Base-by-base conservation (phyloP, 1,140 invertebrate species). In the Phymastichus coffea region DNA sequence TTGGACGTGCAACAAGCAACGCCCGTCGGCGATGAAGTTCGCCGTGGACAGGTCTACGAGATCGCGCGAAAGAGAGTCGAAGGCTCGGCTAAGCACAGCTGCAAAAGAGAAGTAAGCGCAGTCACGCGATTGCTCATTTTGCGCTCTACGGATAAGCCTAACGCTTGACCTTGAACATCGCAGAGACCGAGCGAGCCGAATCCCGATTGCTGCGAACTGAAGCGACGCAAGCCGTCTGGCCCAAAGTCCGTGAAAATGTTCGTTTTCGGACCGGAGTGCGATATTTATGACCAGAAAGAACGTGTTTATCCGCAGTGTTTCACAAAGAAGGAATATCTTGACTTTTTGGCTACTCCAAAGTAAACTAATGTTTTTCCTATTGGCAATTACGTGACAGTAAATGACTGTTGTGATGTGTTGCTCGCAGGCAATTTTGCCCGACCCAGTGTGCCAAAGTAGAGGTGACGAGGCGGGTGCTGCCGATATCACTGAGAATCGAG, bases 271-370 rank as follows among this genome's bases (percentile, higher is more conserved):
- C 66, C 71, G 54, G 53, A 65, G 19, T 76, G 69, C 17, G 58
- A 33, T 43, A 22, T 71, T 1, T n/a, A n/a, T n/a, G 71, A 59
- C 6, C 30, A 7, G 60, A 70, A 23, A 49, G 41, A 4, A 64
- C n/a, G n/a, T n/a, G n/a, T 71, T 28, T 72, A 75, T 6, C 65
- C 74, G 9, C 60, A 76, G 25, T 66, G 66, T 28, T 33, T 78
- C 15, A 52, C 66, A 6, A 76, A 71, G 38, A 8, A 68, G 48
- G 61, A 72, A n/a, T 65, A 76, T 61, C 28, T 74, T 1, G 30
- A 78, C 7, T 23, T 71, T 19, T 66, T 77, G 22, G 57, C 76
- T 3, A 71, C 57, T 2, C 67, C 72, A 14, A 70, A 61, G 75
- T 75, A 49, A 51, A n/a, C 14, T 30, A 40, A 4, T 15, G 10